Evolutionary conservation across 2,888 invertebrate species (phyloP).

Genomic region (Listrodromus nycthemerus): DNA sequence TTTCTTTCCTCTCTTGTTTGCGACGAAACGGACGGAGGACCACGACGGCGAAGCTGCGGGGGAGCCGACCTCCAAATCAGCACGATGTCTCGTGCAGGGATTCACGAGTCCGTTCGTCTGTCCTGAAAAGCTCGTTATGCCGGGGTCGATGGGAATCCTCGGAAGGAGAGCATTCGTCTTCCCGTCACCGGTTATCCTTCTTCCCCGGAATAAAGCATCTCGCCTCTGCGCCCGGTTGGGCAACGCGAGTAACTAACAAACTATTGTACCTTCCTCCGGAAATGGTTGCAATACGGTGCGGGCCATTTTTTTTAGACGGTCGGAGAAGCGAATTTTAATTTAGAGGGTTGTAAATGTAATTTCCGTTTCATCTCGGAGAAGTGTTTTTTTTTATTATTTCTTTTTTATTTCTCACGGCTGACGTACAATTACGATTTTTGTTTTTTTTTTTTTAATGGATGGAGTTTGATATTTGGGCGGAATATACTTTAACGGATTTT

Average conservation of each 20-base stretch:
- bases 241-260: constrained; percentile 2
- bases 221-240: not conserved
- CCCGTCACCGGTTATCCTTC: constrained; percentile 22
- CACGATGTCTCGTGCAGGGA: constrained; percentile 31
- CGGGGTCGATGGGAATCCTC: constrained; percentile 5
- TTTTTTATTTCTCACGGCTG: too few relatives aligned
- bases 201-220: not conserved
- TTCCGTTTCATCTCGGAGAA: too few relatives aligned
- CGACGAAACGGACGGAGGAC: constrained; percentile 52
- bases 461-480: too few relatives aligned
- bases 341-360: too few relatives aligned
- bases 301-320: not conserved
- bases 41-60: constrained; percentile 61
- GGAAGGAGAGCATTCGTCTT: constrained; percentile 36
- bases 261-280: not conserved
- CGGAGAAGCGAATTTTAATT: too few relatives aligned
- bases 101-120: constrained; percentile 5
- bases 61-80: constrained; percentile 66
- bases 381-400: too few relatives aligned
- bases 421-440: too few relatives aligned
- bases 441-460: too few relatives aligned
- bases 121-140: constrained; percentile 43
- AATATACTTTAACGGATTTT: too few relatives aligned
- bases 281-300: not conserved
- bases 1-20: constrained; percentile 45